Evolutionary conservation across 2,888 invertebrate species (phyloP).

Genomic region (Bellardia bayeri): DNA sequence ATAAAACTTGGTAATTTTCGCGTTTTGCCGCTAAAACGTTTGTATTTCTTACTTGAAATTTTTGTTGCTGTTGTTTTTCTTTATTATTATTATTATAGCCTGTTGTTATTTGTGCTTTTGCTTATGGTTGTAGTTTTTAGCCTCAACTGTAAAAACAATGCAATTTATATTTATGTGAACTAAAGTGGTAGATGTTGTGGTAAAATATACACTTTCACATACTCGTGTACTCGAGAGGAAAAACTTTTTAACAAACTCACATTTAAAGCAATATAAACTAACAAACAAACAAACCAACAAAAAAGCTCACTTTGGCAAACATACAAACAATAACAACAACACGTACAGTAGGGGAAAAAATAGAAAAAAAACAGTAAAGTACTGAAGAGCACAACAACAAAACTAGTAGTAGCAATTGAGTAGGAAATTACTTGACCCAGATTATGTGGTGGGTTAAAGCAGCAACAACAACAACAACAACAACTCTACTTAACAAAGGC

Average conservation of each 20-base stretch:
- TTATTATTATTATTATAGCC: slow-evolving; percentile 7
- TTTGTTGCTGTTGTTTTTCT: background rate
- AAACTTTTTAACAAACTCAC: slow-evolving; percentile 21
- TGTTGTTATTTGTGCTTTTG: slow-evolving; percentile 30
- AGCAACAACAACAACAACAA: slow-evolving; percentile 10
- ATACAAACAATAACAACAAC: slow-evolving; percentile 15
- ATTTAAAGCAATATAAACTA: slow-evolving; percentile 29
- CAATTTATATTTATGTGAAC: slow-evolving; percentile 81
- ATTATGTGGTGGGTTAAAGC: slow-evolving; percentile 69
- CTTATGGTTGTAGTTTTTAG: slow-evolving; percentile 15
- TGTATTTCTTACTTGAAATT: slow-evolving; percentile 4
- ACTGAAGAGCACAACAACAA: slow-evolving; percentile 16
- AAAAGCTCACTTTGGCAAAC: background rate
- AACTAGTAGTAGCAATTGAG: slow-evolving; percentile 72
- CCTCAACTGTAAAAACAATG: slow-evolving; percentile 77
- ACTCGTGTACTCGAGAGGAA: background rate
- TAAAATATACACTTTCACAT: slow-evolving; percentile 25
- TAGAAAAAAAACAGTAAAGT: background rate
- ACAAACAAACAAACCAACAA: slow-evolving; percentile 17
- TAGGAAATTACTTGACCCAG: slow-evolving; percentile 81
- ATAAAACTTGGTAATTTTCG: slow-evolving; percentile 63
- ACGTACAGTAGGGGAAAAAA: background rate
- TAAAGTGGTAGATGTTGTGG: slow-evolving; percentile 63
- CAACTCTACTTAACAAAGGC: slow-evolving; percentile 12
- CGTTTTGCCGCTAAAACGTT: slow-evolving; percentile 57